Evolutionary conservation across 1,140 invertebrate genomes (phyloP), one percentile per base, ranked within the genome.

Genomic region (Sycophila sp.): DNA sequence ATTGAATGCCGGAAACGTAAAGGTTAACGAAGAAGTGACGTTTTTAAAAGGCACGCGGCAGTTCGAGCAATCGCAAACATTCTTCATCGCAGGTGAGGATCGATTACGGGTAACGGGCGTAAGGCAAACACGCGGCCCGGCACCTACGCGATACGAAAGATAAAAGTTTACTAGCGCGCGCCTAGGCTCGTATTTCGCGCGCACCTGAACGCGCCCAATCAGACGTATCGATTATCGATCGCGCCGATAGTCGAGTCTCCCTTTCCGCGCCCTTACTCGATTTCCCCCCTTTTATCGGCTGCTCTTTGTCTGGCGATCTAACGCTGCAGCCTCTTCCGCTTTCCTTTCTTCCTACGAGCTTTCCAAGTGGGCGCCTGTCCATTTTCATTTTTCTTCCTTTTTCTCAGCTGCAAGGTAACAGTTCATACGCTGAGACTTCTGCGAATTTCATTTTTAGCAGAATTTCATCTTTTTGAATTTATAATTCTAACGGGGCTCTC

Each of bases 221-320:
- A 55, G n/a, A 32, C 26, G 26, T 55, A 55, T 55, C 51, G 51
- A 55, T 55, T 55, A 55, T 55, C 51, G 17, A 55, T 55, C 51
- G 51, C 30, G 51, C 8, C 13, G 51, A 55, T 55, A 55, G 28
- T 55, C 28, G 34, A 38, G 30, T 38, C 15, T 26, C 59, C 22
- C 22, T 51, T 51, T 51, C 30, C 19, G n/a, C n/a, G 42, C 26
- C 26, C 10, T 53, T 67, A 17, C 30, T 67, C 36, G 53, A 55
- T 36, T 47, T 58, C 40, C 34, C 32, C 51, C n/a, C n/a, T n/a
- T 45, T 58, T 47, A 56, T 56, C 38, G 51, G n/a, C 11, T 47
- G 13, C 1, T n/a, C 51, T 55, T 40, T 56, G 51, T 49, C 30
- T 49, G n/a, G 28, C 45, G 60, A 63, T 63, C 42, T 63, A 62